Evolutionary conservation across 2,113 vertebrate genomes (phyloP).

Genomic region (Martes martes): DNA sequence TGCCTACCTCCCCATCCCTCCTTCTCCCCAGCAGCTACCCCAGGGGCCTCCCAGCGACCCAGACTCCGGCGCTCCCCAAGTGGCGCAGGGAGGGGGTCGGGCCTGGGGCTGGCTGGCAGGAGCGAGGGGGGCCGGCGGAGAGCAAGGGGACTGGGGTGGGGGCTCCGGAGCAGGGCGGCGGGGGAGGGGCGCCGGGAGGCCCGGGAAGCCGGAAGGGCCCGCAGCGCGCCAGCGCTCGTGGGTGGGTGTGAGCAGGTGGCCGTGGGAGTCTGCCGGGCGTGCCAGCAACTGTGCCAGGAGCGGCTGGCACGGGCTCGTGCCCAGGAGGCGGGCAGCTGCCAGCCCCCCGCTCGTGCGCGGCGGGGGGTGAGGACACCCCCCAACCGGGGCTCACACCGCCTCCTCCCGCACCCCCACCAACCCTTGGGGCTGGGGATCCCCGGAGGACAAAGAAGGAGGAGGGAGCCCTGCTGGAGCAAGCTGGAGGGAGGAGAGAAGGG

Average conservation of each 20-base stretch:
- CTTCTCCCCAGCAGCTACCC: neutral
- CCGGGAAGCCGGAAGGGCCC: constrained; percentile 77
- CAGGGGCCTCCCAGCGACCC: neutral
- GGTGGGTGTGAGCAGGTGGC: constrained; percentile 80
- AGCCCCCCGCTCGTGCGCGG: constrained; percentile 58
- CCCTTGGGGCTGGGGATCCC: constrained; percentile 74
- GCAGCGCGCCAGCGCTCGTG: constrained; percentile 74
- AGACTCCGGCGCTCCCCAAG: neutral
- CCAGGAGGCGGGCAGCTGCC: constrained; percentile 62
- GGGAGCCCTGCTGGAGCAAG: constrained; percentile 45
- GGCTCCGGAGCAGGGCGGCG: neutral
- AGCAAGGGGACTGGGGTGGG: neutral
- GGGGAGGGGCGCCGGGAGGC: constrained; percentile 71
- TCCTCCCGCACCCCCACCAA: constrained; percentile 2
- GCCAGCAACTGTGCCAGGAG: constrained; percentile 80
- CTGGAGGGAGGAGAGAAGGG: neutral
- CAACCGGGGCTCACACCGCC: constrained; percentile 45
- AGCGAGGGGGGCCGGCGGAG: neutral
- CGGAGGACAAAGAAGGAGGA: constrained; percentile 76
- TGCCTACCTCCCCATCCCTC: constrained; percentile 21
- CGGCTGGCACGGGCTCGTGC: constrained; percentile 73
- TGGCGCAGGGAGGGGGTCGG: neutral
- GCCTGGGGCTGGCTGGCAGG: neutral
- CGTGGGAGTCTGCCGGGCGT: constrained; percentile 80
- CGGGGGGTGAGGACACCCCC: constrained; percentile 67